Evolutionary conservation across 2,888 invertebrate genomes (phyloP), one percentile per base, ranked within the genome.

Genomic region (Noctua janthe): DNA sequence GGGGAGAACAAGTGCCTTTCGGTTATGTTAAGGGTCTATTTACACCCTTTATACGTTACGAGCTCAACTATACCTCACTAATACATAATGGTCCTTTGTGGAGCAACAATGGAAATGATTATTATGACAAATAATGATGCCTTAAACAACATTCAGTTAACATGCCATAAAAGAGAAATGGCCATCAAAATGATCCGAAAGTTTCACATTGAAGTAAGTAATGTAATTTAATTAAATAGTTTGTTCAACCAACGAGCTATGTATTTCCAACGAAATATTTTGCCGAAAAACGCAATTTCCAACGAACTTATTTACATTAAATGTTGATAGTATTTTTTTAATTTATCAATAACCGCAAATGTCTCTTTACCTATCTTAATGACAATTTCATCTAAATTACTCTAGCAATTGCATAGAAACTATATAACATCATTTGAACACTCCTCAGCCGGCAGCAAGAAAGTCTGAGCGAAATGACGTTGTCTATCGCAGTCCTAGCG

Each of bases 381-480:
- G 56, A 69, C n/a, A 66, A 35, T 43, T 66, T 70, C 20, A 64
- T 67, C 29, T 69, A 13, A 76, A 84, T 81, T 74, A 62, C 11
- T 17, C 15, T 23, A 29, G 43, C 43, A 71, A 81, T 89, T 84
- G 75, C 0, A 47, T 35, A 7, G 7, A 35, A 69, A 35, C 13
- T 66, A 80, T 72, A 67, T 72, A 82, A 69, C 0, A 13, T 39
- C 67, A 10, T 20, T 35, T 4, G 6, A 13, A 13, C 17, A 35
- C 6, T 35, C 15, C 15, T 62, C 1, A 54, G 35, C 29, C 15
- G 0, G 2, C 11, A 67, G 49, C 51, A 15, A 23, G 17, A 43
- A 23, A 75, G 20, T 1, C 0, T 23, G 13, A 39, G 47, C 66
- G 39, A 71, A 47, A 89, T 89, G 89, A 70, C 47, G 81, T 39